Evolutionary conservation across 2,797 vertebrate species (phyloP).

Genomic region (Argyrosomus regius): DNA sequence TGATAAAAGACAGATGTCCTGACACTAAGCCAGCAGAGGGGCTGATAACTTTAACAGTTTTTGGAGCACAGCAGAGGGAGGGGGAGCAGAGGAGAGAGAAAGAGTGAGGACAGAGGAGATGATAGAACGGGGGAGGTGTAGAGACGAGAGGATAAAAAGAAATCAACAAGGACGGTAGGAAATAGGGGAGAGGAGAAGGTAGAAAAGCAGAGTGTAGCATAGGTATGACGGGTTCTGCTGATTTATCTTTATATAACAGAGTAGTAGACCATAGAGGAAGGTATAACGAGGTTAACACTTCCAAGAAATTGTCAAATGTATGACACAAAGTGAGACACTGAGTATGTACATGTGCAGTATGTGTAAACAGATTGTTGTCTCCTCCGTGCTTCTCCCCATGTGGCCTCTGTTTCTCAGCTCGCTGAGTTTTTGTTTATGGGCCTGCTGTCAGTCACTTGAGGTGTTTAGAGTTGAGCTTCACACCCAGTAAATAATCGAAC

Average conservation of each 20-base stretch:
- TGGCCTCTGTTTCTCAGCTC: neutral
- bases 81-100: neutral
- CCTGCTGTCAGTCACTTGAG: constrained; percentile 1
- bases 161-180: neutral
- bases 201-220: neutral
- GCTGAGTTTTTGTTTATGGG: constrained; percentile 7
- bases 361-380: constrained; percentile 18
- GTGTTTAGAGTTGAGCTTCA: constrained; percentile 16
- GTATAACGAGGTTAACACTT: neutral
- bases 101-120: constrained; percentile 40
- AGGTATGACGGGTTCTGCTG: constrained; percentile 13
- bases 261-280: neutral
- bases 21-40: constrained; percentile 51
- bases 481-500: constrained; percentile 32
- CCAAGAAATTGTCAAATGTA: neutral
- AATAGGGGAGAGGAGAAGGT: neutral
- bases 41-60: constrained; percentile 54
- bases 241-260: neutral
- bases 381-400: neutral
- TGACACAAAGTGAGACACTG: neutral
- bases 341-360: neutral
- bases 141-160: constrained; percentile 9
- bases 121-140: neutral
- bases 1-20: constrained; percentile 81
- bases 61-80: constrained; percentile 27